Evolutionary conservation across 92 coral and sea anemone species (phyloP).

Genomic region (Phymanthus crucifer): DNA sequence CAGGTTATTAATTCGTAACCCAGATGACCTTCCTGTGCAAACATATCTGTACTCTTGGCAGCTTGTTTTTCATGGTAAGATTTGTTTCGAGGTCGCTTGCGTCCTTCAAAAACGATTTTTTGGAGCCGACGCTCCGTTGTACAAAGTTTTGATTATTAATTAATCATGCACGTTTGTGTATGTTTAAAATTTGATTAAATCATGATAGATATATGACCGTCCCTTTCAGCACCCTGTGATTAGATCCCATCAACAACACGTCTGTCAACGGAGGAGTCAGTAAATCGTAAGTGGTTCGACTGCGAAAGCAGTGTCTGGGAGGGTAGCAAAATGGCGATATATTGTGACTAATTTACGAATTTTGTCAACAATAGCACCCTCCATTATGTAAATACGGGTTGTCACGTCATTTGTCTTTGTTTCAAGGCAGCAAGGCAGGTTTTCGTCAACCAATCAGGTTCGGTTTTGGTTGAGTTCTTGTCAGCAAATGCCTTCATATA

Average conservation of each 20-base stretch:
- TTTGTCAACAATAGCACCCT: background rate
- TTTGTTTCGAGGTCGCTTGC: background rate
- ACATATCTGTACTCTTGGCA: background rate
- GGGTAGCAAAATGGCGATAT: background rate
- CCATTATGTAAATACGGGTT: conserved; percentile 20
- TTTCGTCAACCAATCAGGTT: conserved; percentile 24
- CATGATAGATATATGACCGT: background rate
- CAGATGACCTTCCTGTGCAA: background rate
- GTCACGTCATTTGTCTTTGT: conserved; percentile 33
- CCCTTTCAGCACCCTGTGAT: conserved; percentile 3
- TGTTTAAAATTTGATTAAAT: conserved; percentile 13
- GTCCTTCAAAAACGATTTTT: background rate
- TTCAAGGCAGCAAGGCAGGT: conserved; percentile 5
- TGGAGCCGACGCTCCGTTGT: background rate
- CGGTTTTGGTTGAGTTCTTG: conserved; percentile 27
- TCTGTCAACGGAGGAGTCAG: conserved; percentile 1
- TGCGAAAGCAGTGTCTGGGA: background rate
- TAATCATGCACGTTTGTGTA: conserved; percentile 1
- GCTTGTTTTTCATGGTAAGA: background rate
- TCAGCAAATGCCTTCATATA: conserved; percentile 39
- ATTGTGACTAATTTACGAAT: background rate
- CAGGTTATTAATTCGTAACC: too few species aligned
- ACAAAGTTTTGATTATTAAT: background rate
- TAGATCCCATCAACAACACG: background rate
- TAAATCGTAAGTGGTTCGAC: background rate